phyloP scores from a whole-genome alignment of 2,797 vertebrate species.

The Xerus rutilus region DNA sequence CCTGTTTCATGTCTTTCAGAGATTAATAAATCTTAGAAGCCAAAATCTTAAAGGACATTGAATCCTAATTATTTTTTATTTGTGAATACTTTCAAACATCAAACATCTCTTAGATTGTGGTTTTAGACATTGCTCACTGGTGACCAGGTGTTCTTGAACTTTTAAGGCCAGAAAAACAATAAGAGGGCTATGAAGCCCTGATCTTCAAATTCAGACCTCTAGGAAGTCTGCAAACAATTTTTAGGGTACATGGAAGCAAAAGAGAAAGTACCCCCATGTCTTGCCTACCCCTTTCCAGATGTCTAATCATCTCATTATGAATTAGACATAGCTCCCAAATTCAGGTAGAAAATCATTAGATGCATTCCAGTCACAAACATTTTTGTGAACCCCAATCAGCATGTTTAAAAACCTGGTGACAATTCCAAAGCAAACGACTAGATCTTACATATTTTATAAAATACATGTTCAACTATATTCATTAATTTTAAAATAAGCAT shows the following conservation, averaged over 20 bases:
- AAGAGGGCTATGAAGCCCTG: neutral
- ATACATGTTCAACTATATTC: neutral
- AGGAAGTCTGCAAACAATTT: slow-evolving; percentile 46
- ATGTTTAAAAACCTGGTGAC: neutral
- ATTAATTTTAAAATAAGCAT: slow-evolving; percentile 24
- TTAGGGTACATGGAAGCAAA: neutral
- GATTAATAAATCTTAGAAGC: slow-evolving; percentile 65
- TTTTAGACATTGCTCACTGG: neutral
- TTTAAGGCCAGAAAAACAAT: slow-evolving; percentile 35
- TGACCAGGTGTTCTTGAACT: slow-evolving; percentile 39
- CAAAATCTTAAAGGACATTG: neutral
- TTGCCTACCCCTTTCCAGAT: no score
- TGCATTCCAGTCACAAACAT: neutral
- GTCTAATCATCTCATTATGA: neutral
- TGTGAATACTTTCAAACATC: slow-evolving; percentile 64
- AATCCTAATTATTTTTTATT: slow-evolving; percentile 68
- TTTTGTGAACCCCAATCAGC: neutral
- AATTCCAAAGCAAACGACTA: neutral
- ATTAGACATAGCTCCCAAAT: neutral
- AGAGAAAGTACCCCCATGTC: neutral
- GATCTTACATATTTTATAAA: neutral
- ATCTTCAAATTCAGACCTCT: slow-evolving; percentile 13
- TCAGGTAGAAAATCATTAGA: neutral
- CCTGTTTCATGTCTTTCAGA: slow-evolving; percentile 56
- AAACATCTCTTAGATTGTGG: slow-evolving; percentile 50